Conservation (phyloP, 92 coral and sea anemone genomes). For the Ricordea florida region DNA sequence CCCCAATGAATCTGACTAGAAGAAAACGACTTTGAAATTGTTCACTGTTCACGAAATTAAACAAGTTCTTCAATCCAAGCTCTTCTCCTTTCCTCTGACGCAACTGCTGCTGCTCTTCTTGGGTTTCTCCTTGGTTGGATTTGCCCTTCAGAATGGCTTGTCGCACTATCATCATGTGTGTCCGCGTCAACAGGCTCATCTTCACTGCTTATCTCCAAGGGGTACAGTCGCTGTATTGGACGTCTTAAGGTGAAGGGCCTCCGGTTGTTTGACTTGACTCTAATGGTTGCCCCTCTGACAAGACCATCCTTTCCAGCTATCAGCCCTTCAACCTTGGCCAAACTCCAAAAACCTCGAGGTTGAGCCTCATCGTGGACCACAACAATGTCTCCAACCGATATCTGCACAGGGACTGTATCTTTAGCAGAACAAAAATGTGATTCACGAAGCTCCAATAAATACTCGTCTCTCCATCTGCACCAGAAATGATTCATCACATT, state of each 20-base stretch:
- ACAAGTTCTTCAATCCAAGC: no score
- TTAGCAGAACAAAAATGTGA: background rate
- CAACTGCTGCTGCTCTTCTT: no score
- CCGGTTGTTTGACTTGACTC: background rate
- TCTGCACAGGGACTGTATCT: background rate
- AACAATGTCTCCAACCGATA: constrained; percentile 30
- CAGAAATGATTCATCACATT: constrained; percentile 29
- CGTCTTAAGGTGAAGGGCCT: background rate
- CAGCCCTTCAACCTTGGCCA: constrained; percentile 15
- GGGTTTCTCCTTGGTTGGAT: no score
- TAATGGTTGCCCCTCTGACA: constrained; percentile 32
- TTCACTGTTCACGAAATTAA: no score
- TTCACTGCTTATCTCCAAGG: constrained; percentile 36
- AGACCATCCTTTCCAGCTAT: constrained; percentile 36
- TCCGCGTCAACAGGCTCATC: no score
- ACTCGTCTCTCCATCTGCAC: constrained; percentile 27
- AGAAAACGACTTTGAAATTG: no score
- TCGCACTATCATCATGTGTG: no score
- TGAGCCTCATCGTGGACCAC: constrained; percentile 34
- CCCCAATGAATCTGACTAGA: no score
- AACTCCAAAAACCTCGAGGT: constrained; percentile 16
- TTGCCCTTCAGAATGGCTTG: no score
- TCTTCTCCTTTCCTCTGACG: no score
- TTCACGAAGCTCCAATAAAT: constrained; percentile 33
- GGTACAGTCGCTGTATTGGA: constrained; percentile 42